These are phyloP conservation scores for Barbus barbus DNA, from an alignment of 2,113 vertebrate genomes.

Conservation along the genomic window DNA sequence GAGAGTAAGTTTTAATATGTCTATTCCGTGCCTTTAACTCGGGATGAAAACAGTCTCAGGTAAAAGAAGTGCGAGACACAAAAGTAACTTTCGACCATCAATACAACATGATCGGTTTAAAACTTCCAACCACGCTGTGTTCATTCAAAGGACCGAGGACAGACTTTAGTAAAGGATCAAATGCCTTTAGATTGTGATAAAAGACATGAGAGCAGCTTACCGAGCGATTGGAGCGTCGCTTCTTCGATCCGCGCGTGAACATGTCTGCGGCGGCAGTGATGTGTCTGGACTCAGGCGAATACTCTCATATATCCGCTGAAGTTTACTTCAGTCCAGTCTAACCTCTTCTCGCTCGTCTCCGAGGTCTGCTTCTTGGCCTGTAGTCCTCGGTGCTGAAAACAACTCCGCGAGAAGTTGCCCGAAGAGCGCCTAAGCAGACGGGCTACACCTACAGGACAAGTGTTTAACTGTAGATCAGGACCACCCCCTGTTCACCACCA, in stretches of 20 bases:
- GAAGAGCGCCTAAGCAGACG: conserved; percentile 14
- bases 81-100: background rate
- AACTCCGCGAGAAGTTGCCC: too few species aligned
- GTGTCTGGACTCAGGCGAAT: background rate
- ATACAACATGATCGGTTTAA: background rate
- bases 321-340: background rate
- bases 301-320: conserved; percentile 1
- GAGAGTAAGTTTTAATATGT: background rate
- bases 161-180: background rate
- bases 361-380: background rate
- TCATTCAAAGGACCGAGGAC: background rate
- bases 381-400: background rate
- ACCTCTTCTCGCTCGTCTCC: background rate
- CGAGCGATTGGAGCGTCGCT: conserved; percentile 74
- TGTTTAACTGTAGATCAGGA: conserved; percentile 13
- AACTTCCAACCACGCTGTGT: background rate
- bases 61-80: conserved; percentile 5
- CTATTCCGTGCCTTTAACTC: background rate
- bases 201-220: conserved; percentile 62
- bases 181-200: background rate
- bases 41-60: conserved; percentile 24
- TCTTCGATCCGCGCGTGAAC: conserved; percentile 79
- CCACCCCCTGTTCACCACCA: conserved; percentile 19
- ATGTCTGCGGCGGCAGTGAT: conserved; percentile 63
- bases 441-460: conserved; percentile 54